Percentiles rank a stretch among this genome's conserved stretches.
phyloP scores from a whole-genome alignment of 2,797 vertebrate genomes.

The Harpagifer antarcticus region DNA sequence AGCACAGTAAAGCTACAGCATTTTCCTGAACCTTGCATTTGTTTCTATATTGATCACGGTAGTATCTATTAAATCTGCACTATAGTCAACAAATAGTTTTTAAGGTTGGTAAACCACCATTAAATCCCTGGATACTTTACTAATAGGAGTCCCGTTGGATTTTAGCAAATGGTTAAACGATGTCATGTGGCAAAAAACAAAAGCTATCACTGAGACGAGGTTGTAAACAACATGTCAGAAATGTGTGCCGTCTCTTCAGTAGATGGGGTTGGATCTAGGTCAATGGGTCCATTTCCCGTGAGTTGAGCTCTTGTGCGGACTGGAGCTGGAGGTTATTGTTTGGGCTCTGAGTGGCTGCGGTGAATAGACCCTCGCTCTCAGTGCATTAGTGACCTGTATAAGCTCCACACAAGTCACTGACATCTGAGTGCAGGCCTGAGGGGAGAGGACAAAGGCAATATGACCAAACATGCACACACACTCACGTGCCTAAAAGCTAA shows the following conservation, averaged over 20 bases:
- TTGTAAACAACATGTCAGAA: constrained; percentile 48
- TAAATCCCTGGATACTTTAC: background rate
- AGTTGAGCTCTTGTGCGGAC: constrained; percentile 60
- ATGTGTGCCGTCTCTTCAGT: constrained; percentile 31
- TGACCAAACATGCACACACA: constrained; percentile 55
- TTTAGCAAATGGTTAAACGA: constrained; percentile 7
- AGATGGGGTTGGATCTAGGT: constrained; percentile 70
- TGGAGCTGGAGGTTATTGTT: constrained; percentile 63
- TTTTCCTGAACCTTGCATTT: background rate
- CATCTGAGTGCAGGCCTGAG: constrained; percentile 76
- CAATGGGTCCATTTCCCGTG: constrained; percentile 74
- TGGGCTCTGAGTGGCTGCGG: constrained; percentile 55
- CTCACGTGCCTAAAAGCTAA: constrained; percentile 62
- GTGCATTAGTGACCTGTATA: constrained; percentile 81
- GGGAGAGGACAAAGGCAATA: constrained; percentile 70
- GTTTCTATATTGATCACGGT: too few species aligned
- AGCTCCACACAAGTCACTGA: constrained; percentile 71
- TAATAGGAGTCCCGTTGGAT: background rate
- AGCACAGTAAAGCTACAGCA: background rate
- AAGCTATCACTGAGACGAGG: constrained; percentile 19
- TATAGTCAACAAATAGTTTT: background rate
- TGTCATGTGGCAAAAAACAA: constrained; percentile 26
- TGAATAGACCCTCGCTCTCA: constrained; percentile 63
- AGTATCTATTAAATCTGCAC: background rate
- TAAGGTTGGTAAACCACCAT: background rate